Percentiles rank a stretch among this genome's conserved stretches.
These are phyloP conservation scores for Falcunculus frontatus DNA, from an alignment of 2,113 vertebrate species.

Conservation along the genomic window DNA sequence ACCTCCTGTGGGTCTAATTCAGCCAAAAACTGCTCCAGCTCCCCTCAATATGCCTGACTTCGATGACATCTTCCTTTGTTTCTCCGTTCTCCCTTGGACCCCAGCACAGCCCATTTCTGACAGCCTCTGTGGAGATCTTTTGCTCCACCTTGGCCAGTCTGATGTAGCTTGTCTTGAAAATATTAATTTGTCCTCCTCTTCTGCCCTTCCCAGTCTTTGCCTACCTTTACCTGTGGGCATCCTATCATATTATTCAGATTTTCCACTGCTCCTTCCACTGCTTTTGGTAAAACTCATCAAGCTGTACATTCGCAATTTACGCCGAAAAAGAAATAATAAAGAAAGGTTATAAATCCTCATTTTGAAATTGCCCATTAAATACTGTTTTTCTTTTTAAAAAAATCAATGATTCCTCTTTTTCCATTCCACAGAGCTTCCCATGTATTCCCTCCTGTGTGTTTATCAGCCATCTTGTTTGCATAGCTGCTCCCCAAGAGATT, in stretches of 20 bases:
- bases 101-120: neutral
- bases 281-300: neutral
- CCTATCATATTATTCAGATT: neutral
- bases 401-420: neutral
- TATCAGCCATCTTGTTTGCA: constrained; percentile 20
- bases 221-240: neutral
- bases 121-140: neutral
- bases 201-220: neutral
- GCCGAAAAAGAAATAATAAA: neutral
- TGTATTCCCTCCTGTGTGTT: neutral
- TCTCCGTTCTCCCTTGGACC: neutral
- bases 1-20: neutral
- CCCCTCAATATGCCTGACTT: neutral
- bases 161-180: neutral
- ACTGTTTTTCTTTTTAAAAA: neutral
- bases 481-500: neutral
- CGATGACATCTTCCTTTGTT: neutral
- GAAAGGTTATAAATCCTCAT: neutral
- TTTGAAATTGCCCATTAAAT: neutral
- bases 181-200: neutral
- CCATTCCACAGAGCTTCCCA: neutral
- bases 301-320: neutral
- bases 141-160: neutral
- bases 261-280: neutral
- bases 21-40: neutral